Conservation (phyloP, 2,888 invertebrate species). For the Amblyteles armatorius region DNA sequence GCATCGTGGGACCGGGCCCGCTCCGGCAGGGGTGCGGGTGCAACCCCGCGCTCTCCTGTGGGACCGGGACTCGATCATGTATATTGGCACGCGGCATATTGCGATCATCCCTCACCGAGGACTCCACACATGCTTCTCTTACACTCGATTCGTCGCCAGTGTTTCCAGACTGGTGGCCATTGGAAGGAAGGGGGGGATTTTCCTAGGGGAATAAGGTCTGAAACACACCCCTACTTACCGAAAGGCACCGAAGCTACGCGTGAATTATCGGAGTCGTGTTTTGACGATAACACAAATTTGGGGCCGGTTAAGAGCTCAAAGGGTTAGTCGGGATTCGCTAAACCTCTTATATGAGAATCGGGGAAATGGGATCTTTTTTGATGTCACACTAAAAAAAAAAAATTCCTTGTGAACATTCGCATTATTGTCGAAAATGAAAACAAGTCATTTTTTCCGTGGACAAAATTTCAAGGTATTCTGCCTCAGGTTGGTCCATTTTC, state of each 20-base stretch:
- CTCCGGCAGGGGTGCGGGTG: conserved; percentile 52
- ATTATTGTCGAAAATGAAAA: too few relatives aligned
- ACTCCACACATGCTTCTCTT: conserved; percentile 17
- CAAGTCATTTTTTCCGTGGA: background rate
- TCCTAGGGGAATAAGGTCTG: conserved; percentile 66
- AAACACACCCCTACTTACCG: conserved; percentile 57
- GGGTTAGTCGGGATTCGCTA: background rate
- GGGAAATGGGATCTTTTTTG: background rate
- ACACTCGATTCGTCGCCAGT: conserved; percentile 64
- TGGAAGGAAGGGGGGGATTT: conserved; percentile 39
- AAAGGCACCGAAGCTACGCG: conserved; percentile 59
- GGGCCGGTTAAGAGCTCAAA: conserved; percentile 28
- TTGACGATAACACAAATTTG: conserved; percentile 52
- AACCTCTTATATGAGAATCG: background rate
- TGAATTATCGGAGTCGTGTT: conserved; percentile 71
- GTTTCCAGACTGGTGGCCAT: conserved; percentile 72
- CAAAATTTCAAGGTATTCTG: background rate
- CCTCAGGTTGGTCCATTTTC: background rate
- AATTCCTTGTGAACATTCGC: too few relatives aligned
- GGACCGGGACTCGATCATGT: conserved; percentile 71
- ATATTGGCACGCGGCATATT: conserved; percentile 84
- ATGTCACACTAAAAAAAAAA: too few relatives aligned
- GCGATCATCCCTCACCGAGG: conserved; percentile 67
- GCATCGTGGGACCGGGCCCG: conserved; percentile 67
- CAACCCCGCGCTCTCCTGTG: conserved; percentile 24